Conservation (phyloP, 2,113 vertebrate species). For the Ariopsis seemanni region DNA sequence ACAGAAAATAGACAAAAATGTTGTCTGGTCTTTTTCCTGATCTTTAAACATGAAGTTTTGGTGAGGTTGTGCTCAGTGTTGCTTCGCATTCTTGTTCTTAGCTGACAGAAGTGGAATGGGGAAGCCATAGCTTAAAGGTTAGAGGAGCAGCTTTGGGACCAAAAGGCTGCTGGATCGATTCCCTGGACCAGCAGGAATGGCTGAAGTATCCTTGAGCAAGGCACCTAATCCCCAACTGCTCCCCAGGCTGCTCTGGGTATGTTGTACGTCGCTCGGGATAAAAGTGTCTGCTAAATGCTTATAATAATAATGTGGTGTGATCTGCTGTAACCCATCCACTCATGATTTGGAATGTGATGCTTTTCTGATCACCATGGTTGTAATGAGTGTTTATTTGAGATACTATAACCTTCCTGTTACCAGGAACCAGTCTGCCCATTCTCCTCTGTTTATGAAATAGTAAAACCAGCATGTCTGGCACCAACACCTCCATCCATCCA, state of each 20-base stretch:
- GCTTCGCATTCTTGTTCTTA: background rate
- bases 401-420: background rate
- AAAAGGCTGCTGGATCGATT: too few relatives aligned
- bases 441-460: too few relatives aligned
- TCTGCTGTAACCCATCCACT: background rate
- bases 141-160: too few relatives aligned
- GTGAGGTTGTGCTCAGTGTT: background rate
- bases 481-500: too few relatives aligned
- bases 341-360: background rate
- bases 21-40: background rate
- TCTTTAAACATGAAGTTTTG: background rate
- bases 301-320: background rate
- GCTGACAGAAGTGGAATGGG: background rate
- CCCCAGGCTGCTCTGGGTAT: too few relatives aligned
- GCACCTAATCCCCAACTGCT: too few relatives aligned
- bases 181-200: too few relatives aligned
- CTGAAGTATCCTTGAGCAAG: background rate
- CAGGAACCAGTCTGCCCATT: background rate
- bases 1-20: background rate
- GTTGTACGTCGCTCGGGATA: too few relatives aligned
- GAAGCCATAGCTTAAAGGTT: too few relatives aligned
- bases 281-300: too few relatives aligned
- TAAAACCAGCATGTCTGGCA: too few relatives aligned
- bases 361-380: too few relatives aligned
- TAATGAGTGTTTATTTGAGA: background rate